phyloP scores from a whole-genome alignment of 2,888 invertebrate genomes.

The Anthrax anthrax region DNA sequence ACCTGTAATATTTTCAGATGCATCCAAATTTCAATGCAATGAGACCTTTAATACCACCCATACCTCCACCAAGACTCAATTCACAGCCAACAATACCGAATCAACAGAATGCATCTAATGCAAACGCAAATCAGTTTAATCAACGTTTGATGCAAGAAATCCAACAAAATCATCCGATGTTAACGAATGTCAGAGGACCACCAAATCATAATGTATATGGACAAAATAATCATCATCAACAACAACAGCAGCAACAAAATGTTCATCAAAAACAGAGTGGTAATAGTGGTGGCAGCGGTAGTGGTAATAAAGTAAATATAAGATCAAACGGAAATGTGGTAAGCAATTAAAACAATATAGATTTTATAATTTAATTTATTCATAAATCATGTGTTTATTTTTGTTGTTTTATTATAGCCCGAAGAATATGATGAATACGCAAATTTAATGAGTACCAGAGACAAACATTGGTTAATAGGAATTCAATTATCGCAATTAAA shows the following conservation, averaged over 20 bases:
- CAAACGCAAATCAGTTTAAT: slow-evolving; percentile 21
- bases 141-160: slow-evolving; percentile 34
- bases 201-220: slow-evolving; percentile 13
- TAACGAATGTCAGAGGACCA: slow-evolving; percentile 22
- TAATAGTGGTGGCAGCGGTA: not conserved
- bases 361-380: slow-evolving; percentile 7
- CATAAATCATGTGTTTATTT: not conserved
- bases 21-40: slow-evolving; percentile 33
- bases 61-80: slow-evolving; percentile 30
- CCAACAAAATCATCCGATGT: slow-evolving; percentile 33
- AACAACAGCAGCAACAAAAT: slow-evolving; percentile 16
- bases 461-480: slow-evolving; percentile 92
- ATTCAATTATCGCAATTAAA: slow-evolving; percentile 89
- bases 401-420: slow-evolving; percentile 16
- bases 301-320: slow-evolving; percentile 5
- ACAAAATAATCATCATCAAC: slow-evolving; percentile 11
- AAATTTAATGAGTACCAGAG: slow-evolving; percentile 84
- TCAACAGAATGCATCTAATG: slow-evolving; percentile 18
- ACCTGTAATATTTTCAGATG: slow-evolving; percentile 19
- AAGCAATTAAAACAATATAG: no score
- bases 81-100: slow-evolving; percentile 22
- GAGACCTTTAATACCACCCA: slow-evolving; percentile 19
- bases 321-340: slow-evolving; percentile 22
- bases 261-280: slow-evolving; percentile 11
- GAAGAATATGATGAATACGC: slow-evolving; percentile 62